These are phyloP conservation scores for Oxycera nigricornis DNA, from an alignment of 2,888 invertebrate species.

Conservation along the genomic window DNA sequence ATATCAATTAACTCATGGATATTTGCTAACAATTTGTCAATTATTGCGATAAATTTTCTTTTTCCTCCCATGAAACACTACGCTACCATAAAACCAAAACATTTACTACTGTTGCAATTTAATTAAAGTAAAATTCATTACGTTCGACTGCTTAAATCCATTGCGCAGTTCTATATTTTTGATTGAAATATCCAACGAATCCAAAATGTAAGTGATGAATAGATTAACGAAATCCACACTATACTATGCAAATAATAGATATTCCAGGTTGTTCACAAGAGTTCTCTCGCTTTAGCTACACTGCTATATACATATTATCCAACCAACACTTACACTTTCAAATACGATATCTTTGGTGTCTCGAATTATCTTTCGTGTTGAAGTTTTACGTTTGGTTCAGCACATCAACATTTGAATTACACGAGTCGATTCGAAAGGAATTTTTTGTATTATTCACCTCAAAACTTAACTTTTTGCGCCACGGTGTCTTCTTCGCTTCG, in stretches of 20 bases:
- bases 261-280: neutral
- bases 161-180: neutral
- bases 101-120: slow-evolving; percentile 10
- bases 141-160: slow-evolving; percentile 31
- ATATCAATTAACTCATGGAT: too few relatives aligned
- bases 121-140: slow-evolving; percentile 23
- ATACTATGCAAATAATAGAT: slow-evolving; percentile 1
- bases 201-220: neutral
- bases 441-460: neutral
- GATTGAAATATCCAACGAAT: slow-evolving; percentile 20
- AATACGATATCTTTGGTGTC: slow-evolving; percentile 3
- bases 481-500: neutral
- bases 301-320: neutral
- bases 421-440: neutral
- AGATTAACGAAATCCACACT: neutral
- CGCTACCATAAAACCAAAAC: too few relatives aligned
- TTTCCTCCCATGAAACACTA: too few relatives aligned
- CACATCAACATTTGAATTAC: neutral
- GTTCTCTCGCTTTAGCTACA: neutral
- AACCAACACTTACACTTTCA: slow-evolving; percentile 25
- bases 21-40: too few relatives aligned
- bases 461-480: neutral
- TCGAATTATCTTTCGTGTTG: neutral
- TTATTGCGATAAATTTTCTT: too few relatives aligned
- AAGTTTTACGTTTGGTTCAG: neutral